Evolutionary conservation across 2,797 vertebrate species (phyloP), one percentile per base, ranked within the genome.

Genomic region (Caiman crocodilus): DNA sequence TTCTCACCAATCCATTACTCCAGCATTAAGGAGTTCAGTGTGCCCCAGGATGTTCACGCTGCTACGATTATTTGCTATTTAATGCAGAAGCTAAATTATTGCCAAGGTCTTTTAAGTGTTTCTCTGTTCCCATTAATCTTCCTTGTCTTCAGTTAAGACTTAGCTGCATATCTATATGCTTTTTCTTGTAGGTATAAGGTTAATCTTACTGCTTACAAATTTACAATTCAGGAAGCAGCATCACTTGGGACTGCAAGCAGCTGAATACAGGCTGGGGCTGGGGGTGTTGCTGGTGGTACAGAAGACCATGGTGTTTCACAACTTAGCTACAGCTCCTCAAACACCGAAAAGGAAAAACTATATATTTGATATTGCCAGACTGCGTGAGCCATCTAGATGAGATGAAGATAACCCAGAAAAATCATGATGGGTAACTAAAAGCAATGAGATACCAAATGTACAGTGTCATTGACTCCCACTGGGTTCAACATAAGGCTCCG

Each of bases 321-420:
- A 57, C 7, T 16, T 55, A 67, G 32, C 35, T 0, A 23, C 60
- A 16, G 35, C 35, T 32, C 6, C 65, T 14, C 0, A 16, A 1
- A 1, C 1, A 30, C 76, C 63, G 18, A 35, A 84, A 12, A 56
- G 58, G 4, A 10, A 1, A 12, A 3, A 1, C 4, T 0, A 0
- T 2, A n/a, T 1, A 28, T 1, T 60, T 60, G 64, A 10, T 42
- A 60, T 1, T 6, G 15, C 42, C 42, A 42, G 42, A 42, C 42
- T 42, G 11, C 4, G 25, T 42, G 14, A 32, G 5, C 23, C 21
- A n/a, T 30, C 75, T 1, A 30, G 50, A 59, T 1, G 0, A n/a
- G 58, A 65, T 76, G 60, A 76, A 63, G 35, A 20, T 0, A 15
- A 0, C 17, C 64, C 88, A 17, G 58, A 79, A 17, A 17, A 12